These are phyloP conservation scores for Argyresthia albistria DNA, from an alignment of 2,888 invertebrate genomes.

Conservation along the genomic window DNA sequence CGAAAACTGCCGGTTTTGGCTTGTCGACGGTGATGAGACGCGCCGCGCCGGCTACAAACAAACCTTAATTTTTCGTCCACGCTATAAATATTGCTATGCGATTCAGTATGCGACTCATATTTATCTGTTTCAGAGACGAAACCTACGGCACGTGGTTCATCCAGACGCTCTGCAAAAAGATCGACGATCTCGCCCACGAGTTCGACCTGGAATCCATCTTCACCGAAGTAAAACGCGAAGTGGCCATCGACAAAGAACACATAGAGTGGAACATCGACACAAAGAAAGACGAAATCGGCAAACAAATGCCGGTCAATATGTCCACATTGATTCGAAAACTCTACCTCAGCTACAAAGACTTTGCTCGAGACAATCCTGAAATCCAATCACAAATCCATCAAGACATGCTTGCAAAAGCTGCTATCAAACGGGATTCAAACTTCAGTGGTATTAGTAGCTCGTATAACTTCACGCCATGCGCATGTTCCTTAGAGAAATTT, in stretches of 20 bases:
- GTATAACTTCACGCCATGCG: slow-evolving; percentile 24
- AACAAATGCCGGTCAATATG: slow-evolving; percentile 35
- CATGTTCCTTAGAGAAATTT: slow-evolving; percentile 32
- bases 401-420: neutral
- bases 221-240: slow-evolving; percentile 40
- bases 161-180: slow-evolving; percentile 43
- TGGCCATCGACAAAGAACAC: slow-evolving; percentile 37
- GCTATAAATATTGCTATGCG: too few relatives aligned
- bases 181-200: slow-evolving; percentile 24
- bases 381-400: neutral
- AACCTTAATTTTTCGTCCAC: too few relatives aligned
- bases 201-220: slow-evolving; percentile 44
- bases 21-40: too few relatives aligned
- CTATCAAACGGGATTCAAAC: neutral
- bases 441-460: neutral
- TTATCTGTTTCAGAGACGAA: slow-evolving; percentile 26
- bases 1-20: too few relatives aligned
- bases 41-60: too few relatives aligned
- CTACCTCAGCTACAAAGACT: slow-evolving; percentile 22
- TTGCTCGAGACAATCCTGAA: neutral
- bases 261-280: slow-evolving; percentile 27
- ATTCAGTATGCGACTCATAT: too few relatives aligned
- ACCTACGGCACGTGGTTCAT: slow-evolving; percentile 50
- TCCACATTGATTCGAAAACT: slow-evolving; percentile 41
- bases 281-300: slow-evolving; percentile 28